These are phyloP conservation scores for Graphium colonna DNA, from an alignment of 2,888 invertebrate genomes.

Conservation along the genomic window DNA sequence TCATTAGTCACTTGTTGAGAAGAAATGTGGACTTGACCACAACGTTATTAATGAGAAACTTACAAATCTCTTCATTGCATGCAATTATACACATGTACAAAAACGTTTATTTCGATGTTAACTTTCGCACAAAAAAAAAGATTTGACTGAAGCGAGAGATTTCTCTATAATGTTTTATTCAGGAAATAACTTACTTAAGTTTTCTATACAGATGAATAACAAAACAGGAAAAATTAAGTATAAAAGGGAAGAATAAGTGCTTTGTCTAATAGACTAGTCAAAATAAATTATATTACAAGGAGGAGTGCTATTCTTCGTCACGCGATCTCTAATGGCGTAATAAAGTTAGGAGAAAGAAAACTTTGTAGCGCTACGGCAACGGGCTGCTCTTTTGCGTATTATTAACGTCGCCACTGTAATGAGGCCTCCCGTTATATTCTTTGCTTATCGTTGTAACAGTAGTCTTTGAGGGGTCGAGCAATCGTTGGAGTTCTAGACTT, in stretches of 20 bases:
- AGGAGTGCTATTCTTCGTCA: slow-evolving; percentile 66
- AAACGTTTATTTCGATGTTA: too few relatives aligned
- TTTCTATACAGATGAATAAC: too few relatives aligned
- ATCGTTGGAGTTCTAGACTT: slow-evolving; percentile 41
- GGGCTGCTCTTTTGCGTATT: slow-evolving; percentile 72
- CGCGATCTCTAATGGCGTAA: slow-evolving; percentile 75
- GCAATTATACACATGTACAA: too few relatives aligned
- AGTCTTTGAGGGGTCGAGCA: slow-evolving; percentile 31
- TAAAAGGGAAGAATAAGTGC: slow-evolving; percentile 46
- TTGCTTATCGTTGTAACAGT: slow-evolving; percentile 37
- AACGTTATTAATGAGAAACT: too few relatives aligned
- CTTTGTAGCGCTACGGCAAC: slow-evolving; percentile 51
- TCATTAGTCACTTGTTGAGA: too few relatives aligned
- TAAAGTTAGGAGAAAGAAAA: slow-evolving; percentile 75
- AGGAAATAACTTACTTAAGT: too few relatives aligned
- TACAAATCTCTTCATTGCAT: too few relatives aligned
- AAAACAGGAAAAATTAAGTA: slow-evolving; percentile 22
- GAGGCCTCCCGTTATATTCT: slow-evolving; percentile 41
- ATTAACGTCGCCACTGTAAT: slow-evolving; percentile 59
- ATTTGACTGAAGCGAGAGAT: too few relatives aligned
- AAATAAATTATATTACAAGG: slow-evolving; percentile 62
- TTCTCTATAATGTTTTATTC: too few relatives aligned
- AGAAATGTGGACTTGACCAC: too few relatives aligned
- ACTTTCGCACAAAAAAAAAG: too few relatives aligned
- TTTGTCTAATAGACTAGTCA: slow-evolving; percentile 54